Conservation (phyloP, 2,797 vertebrate genomes). For the Danio jaintianensis region DNA sequence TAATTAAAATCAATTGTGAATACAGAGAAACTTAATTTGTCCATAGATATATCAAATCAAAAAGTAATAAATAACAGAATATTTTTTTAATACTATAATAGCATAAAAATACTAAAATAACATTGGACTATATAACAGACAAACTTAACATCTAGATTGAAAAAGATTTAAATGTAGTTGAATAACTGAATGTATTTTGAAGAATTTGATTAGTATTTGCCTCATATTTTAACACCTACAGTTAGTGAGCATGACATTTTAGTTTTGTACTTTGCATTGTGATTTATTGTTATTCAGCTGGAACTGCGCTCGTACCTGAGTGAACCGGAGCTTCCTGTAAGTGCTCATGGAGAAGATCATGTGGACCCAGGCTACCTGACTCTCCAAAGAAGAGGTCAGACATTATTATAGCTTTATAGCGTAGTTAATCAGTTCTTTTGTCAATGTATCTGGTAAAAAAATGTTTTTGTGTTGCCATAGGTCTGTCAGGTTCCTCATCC, state of each 20-base stretch:
- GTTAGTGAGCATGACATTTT: not conserved
- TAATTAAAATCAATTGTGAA: too few relatives aligned
- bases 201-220: not conserved
- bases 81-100: not conserved
- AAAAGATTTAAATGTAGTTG: too few relatives aligned
- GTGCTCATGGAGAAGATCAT: conserved; percentile 72
- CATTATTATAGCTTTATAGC: not conserved
- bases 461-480: conserved; percentile 62
- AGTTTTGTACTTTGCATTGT: not conserved
- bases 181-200: not conserved
- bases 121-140: too few relatives aligned
- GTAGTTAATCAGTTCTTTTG: not conserved
- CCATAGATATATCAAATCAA: not conserved
- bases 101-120: not conserved
- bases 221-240: not conserved
- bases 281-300: conserved; percentile 69
- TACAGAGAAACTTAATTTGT: too few relatives aligned
- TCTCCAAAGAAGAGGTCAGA: conserved; percentile 84
- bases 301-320: conserved; percentile 91
- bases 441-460: not conserved
- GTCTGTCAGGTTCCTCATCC: conserved; percentile 82
- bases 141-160: not conserved
- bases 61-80: not conserved
- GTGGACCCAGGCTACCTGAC: conserved; percentile 84
- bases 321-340: conserved; percentile 88